Evolutionary conservation across 2,113 vertebrate genomes (phyloP).

Genomic region (Ochotona princeps): DNA sequence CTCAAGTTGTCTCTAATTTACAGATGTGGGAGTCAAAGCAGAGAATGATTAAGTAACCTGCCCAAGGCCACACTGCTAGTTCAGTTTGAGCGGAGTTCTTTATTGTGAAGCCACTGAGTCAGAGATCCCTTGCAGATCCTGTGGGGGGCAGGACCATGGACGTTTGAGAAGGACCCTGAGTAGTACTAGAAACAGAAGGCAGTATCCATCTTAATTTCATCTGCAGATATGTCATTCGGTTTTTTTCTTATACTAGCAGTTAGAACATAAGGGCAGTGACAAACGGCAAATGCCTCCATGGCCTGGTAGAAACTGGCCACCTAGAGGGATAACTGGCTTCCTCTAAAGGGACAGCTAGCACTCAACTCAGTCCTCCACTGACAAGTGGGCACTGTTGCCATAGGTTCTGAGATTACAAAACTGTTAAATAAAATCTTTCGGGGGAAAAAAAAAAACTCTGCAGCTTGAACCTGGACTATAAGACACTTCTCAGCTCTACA

Average conservation of each 20-base stretch:
- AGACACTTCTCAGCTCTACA: background rate
- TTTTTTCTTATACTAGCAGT: slow-evolving; percentile 4
- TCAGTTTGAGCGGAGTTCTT: slow-evolving; percentile 6
- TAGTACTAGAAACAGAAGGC: slow-evolving; percentile 13
- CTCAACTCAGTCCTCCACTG: background rate
- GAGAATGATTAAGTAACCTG: background rate
- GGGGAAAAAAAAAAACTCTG: background rate
- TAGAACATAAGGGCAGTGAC: background rate
- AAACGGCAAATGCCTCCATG: background rate
- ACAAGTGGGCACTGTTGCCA: background rate
- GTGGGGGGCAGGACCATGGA: background rate
- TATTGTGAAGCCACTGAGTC: background rate
- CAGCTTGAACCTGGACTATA: background rate
- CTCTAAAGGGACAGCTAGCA: background rate
- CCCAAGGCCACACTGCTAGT: background rate
- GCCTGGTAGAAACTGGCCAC: background rate
- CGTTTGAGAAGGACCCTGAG: background rate
- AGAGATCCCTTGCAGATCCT: background rate
- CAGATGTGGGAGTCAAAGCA: background rate
- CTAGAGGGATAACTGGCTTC: background rate
- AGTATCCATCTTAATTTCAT: background rate
- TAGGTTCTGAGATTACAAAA: background rate
- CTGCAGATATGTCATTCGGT: background rate
- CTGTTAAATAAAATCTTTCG: background rate
- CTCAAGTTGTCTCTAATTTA: background rate